Percentiles rank a stretch among this genome's conserved stretches.
phyloP scores from a whole-genome alignment of 2,113 vertebrate genomes.

The Lucifuga dentata region DNA sequence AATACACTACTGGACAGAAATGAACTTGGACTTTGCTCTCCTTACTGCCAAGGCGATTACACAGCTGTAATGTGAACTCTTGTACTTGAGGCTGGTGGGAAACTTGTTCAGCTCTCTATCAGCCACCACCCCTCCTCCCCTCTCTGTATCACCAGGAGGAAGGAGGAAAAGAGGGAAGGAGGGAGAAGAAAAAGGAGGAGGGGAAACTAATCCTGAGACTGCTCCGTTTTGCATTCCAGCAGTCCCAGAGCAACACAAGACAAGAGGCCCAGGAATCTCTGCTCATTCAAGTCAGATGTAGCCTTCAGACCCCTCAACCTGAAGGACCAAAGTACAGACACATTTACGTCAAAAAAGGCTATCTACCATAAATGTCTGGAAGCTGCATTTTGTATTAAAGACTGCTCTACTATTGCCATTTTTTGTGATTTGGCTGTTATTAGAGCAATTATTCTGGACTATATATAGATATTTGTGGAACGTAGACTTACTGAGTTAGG shows the following conservation, averaged over 20 bases:
- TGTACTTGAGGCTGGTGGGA: constrained; percentile 56
- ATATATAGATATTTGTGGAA: constrained; percentile 8
- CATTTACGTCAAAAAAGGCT: constrained; percentile 25
- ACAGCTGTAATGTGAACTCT: constrained; percentile 62
- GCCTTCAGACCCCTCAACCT: constrained; percentile 27
- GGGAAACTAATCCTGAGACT: constrained; percentile 69
- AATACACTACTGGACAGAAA: constrained; percentile 7
- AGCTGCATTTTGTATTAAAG: not conserved
- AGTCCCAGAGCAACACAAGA: constrained; percentile 69
- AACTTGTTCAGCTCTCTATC: constrained; percentile 29
- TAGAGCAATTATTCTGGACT: not conserved
- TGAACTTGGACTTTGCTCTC: constrained; percentile 50
- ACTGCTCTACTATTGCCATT: not conserved
- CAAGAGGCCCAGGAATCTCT: constrained; percentile 70
- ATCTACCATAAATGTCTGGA: not conserved
- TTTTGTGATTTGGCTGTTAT: not conserved
- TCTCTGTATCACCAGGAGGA: constrained; percentile 30
- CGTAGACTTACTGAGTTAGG: not conserved
- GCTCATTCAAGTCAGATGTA: constrained; percentile 75
- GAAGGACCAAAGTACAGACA: not conserved
- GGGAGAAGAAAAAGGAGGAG: constrained; percentile 57
- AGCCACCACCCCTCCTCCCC: constrained; percentile 12
- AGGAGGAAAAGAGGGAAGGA: constrained; percentile 41
- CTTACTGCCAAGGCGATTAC: constrained; percentile 45
- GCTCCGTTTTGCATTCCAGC: constrained; percentile 75